Evolutionary conservation across 2,888 invertebrate species (phyloP).

Genomic region (Plemyria rubiginata): DNA sequence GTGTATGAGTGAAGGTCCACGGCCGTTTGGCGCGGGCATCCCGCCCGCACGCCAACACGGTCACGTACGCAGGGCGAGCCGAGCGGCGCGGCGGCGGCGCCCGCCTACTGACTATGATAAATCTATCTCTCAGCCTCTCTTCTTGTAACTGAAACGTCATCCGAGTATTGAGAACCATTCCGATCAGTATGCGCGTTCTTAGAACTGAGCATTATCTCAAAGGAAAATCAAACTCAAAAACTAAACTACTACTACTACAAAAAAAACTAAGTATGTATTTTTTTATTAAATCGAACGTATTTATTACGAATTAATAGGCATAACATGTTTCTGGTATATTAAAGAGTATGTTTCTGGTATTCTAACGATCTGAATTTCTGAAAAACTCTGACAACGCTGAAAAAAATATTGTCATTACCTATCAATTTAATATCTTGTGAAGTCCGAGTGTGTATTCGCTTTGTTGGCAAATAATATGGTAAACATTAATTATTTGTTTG

Average conservation of each 20-base stretch:
- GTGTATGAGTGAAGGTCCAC: constrained; percentile 54
- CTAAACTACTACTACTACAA: no score
- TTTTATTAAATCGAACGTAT: background rate
- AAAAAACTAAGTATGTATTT: no score
- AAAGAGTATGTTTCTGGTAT: no score
- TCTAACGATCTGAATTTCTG: no score
- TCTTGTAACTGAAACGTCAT: constrained; percentile 34
- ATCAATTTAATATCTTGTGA: background rate
- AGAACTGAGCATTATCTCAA: constrained; percentile 22
- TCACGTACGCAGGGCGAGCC: constrained; percentile 66
- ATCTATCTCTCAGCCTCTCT: constrained; percentile 25
- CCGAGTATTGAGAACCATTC: constrained; percentile 29
- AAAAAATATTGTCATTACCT: background rate
- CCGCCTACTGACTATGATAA: constrained; percentile 13
- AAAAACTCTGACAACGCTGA: background rate
- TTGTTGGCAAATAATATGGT: background rate
- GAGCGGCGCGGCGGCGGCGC: constrained; percentile 5
- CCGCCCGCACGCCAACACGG: constrained; percentile 53
- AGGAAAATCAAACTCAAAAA: constrained; percentile 28
- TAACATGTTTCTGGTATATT: no score
- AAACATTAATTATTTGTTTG: background rate
- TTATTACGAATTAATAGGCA: no score
- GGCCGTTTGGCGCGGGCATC: constrained; percentile 44
- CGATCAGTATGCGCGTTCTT: constrained; percentile 23
- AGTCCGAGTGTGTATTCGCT: background rate